Evolutionary conservation across 1,140 invertebrate species (phyloP).

Genomic region (Ostrea edulis): DNA sequence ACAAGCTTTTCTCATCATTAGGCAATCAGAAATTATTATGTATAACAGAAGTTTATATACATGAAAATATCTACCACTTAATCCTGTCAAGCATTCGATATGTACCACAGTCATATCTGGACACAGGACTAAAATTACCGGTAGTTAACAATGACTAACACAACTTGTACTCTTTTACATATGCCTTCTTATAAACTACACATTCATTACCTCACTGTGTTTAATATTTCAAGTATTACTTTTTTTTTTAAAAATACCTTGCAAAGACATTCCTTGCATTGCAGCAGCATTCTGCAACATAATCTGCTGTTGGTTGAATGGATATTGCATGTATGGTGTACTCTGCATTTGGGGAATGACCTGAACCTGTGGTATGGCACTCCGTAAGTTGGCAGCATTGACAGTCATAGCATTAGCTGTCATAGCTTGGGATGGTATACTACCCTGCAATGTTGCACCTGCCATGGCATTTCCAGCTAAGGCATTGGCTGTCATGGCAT

Average conservation of each 20-base stretch:
- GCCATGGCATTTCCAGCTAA: constrained; percentile 11
- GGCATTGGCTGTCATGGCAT: constrained; percentile 30
- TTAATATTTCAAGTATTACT: too few relatives aligned
- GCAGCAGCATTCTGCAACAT: constrained; percentile 70
- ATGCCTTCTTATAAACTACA: not conserved
- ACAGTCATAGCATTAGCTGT: constrained; percentile 43
- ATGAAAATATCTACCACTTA: too few relatives aligned
- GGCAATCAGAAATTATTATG: too few relatives aligned
- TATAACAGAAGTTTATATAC: too few relatives aligned
- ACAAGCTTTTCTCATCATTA: too few relatives aligned
- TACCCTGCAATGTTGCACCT: constrained; percentile 9
- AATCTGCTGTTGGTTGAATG: constrained; percentile 66
- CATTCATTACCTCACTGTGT: not conserved
- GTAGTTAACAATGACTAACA: too few relatives aligned
- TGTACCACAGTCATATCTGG: too few relatives aligned
- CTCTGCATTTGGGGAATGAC: constrained; percentile 85
- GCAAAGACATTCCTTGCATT: constrained; percentile 64
- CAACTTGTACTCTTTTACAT: too few relatives aligned
- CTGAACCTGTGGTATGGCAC: constrained; percentile 61
- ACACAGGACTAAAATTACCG: too few relatives aligned
- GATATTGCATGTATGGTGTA: constrained; percentile 87
- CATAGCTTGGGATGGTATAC: constrained; percentile 22
- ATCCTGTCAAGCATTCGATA: too few relatives aligned
- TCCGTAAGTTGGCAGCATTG: constrained; percentile 39
- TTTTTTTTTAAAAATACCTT: not conserved